A percentile compares a stretch with the other conserved stretches of the same genome.
phyloP scores from a whole-genome alignment of 2,113 vertebrate species.

The Sylvia atricapilla region DNA sequence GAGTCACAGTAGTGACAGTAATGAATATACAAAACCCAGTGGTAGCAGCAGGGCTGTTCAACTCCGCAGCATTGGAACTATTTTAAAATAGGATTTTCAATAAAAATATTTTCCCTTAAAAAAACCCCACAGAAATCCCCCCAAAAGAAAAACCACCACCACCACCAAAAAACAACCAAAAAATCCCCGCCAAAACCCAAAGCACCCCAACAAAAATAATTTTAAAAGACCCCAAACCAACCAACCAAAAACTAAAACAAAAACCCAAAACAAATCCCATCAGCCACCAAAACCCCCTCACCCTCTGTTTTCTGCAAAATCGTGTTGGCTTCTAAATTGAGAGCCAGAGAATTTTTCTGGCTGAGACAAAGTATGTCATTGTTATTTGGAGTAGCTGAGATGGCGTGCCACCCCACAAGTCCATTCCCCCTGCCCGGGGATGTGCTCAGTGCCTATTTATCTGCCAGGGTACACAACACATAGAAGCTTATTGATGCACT shows the following conservation, averaged over 20 bases:
- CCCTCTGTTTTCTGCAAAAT: background rate
- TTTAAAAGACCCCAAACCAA: background rate
- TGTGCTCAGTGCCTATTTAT: background rate
- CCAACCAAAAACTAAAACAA: background rate
- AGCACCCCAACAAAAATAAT: background rate
- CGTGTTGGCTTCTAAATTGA: background rate
- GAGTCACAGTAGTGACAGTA: conserved; percentile 27
- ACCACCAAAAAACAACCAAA: background rate
- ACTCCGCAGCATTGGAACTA: background rate
- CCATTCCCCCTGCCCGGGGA: rapidly evolving
- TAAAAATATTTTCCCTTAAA: background rate
- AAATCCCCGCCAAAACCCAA: background rate
- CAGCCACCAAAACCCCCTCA: background rate
- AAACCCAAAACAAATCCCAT: background rate
- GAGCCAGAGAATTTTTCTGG: background rate
- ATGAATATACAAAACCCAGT: conserved; percentile 40
- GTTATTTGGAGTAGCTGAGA: background rate
- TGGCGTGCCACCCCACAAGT: background rate
- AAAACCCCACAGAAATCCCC: background rate
- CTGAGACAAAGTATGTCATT: background rate
- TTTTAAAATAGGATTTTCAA: background rate
- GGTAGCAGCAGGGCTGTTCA: background rate
- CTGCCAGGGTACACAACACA: background rate
- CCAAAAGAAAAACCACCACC: background rate
- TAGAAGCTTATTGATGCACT: background rate